Percentiles rank a stretch among this genome's conserved stretches.
These are phyloP conservation scores for Andrena dorsata DNA, from an alignment of 2,888 invertebrate species.

Conservation along the genomic window DNA sequence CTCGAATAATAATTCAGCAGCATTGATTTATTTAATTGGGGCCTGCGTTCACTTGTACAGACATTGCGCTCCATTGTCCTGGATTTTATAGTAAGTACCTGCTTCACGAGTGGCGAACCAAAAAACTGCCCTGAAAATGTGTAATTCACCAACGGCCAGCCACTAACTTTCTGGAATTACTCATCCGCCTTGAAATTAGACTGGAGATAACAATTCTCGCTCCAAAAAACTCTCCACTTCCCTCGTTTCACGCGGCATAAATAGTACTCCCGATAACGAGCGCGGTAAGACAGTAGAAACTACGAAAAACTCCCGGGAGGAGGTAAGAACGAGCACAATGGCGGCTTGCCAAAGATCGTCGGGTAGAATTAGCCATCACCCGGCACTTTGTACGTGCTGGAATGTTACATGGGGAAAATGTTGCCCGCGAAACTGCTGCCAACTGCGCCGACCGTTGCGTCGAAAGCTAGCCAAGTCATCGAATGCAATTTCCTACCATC, in stretches of 20 bases:
- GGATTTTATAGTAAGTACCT: no score
- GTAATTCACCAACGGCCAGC: no score
- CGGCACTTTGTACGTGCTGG: neutral
- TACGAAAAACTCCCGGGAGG: neutral
- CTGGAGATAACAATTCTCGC: slow-evolving; percentile 8
- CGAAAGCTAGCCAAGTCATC: slow-evolving; percentile 24
- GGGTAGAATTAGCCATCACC: slow-evolving; percentile 17
- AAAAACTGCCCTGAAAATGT: no score
- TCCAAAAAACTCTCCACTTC: neutral
- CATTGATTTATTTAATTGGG: no score
- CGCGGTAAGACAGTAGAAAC: slow-evolving; percentile 3
- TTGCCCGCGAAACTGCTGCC: slow-evolving; percentile 14
- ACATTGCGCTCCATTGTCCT: no score
- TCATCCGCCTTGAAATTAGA: neutral
- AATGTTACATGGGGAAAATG: no score
- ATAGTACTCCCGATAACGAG: slow-evolving; percentile 10
- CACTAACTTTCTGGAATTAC: no score
- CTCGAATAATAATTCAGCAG: no score
- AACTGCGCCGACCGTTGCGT: slow-evolving; percentile 6
- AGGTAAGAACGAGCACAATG: slow-evolving; percentile 12
- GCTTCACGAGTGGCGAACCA: no score
- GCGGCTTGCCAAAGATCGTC: slow-evolving; percentile 16
- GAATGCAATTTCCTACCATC: slow-evolving; percentile 22
- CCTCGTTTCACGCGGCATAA: slow-evolving; percentile 16
- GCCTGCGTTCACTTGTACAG: no score